Evolutionary conservation across 1,140 invertebrate genomes (phyloP).

Genomic region (Maconellicoccus hirsutus): DNA sequence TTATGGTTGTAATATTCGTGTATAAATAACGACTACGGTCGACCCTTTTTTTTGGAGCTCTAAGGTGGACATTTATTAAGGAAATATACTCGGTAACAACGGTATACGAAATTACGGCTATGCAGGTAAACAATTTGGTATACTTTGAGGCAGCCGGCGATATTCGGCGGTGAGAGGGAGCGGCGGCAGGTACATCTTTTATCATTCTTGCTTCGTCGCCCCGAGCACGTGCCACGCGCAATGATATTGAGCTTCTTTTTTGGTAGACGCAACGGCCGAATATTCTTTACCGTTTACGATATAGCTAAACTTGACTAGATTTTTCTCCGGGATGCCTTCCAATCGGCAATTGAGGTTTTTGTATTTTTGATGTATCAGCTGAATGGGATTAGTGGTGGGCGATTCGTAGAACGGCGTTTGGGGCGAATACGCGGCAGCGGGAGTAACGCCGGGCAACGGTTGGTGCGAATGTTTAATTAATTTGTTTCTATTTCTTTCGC

Average conservation of each 20-base stretch:
- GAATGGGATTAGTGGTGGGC: not conserved
- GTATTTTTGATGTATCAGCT: constrained; percentile 11
- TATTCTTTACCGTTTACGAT: constrained; percentile 4
- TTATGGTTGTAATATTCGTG: no score
- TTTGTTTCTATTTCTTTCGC: not conserved
- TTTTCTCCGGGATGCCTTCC: constrained; percentile 1
- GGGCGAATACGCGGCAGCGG: not conserved
- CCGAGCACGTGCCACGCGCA: constrained; percentile 11
- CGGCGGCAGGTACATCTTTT: no score
- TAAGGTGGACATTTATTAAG: no score
- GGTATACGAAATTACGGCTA: no score
- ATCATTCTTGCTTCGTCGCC: not conserved
- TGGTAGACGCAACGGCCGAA: constrained; percentile 1
- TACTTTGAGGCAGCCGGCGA: no score
- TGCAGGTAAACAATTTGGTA: no score
- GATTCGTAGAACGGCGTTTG: not conserved
- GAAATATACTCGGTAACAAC: no score
- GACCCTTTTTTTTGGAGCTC: no score
- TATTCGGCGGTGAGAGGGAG: no score
- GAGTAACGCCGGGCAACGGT: not conserved
- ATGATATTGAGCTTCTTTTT: constrained; percentile 14
- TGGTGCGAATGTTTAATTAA: not conserved
- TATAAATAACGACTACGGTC: no score
- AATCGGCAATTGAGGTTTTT: constrained; percentile 10
- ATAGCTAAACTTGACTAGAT: constrained; percentile 11